These are phyloP conservation scores for Drosophila arizonae DNA, from an alignment of 1,140 invertebrate genomes.

Conservation along the genomic window DNA sequence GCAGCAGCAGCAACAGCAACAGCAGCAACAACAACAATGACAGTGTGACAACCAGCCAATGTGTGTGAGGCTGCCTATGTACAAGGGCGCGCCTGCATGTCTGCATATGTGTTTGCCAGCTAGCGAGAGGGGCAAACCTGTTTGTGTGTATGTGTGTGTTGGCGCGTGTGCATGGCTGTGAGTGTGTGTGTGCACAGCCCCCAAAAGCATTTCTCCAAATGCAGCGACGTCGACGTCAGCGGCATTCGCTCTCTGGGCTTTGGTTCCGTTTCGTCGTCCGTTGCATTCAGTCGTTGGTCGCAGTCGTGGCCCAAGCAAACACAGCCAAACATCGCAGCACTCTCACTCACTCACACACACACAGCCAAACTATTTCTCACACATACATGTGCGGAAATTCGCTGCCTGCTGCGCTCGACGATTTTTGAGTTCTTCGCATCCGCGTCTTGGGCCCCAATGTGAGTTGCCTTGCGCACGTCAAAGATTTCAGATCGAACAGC, in stretches of 20 bases:
- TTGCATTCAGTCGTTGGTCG: slow-evolving; percentile 42
- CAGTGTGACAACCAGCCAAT: slow-evolving; percentile 65
- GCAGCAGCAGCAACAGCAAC: slow-evolving; percentile 28
- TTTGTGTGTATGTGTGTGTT: background rate
- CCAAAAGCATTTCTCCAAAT: slow-evolving; percentile 75
- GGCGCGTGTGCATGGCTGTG: slow-evolving; percentile 32
- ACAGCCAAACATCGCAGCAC: slow-evolving; percentile 56
- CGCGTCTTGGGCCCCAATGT: slow-evolving; percentile 72
- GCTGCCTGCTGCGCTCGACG: slow-evolving; percentile 49
- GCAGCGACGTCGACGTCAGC: slow-evolving; percentile 59
- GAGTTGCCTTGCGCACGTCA: slow-evolving; percentile 78
- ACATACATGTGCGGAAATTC: slow-evolving; percentile 29
- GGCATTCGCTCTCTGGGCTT: slow-evolving; percentile 55
- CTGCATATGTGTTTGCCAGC: slow-evolving; percentile 30
- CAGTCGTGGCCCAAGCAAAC: slow-evolving; percentile 54
- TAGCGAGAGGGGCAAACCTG: slow-evolving; percentile 33
- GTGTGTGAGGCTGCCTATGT: slow-evolving; percentile 74
- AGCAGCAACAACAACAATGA: slow-evolving; percentile 24
- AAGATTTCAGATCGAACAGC: slow-evolving; percentile 77
- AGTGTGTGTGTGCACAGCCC: slow-evolving; percentile 54
- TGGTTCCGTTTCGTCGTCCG: slow-evolving; percentile 61
- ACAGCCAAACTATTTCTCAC: slow-evolving; percentile 1
- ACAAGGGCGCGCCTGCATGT: slow-evolving; percentile 61
- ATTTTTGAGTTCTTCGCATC: slow-evolving; percentile 77
- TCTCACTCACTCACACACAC: slow-evolving; percentile 32